phyloP scores from a whole-genome alignment of 2,113 vertebrate genomes.

The Ursus arctos region DNA sequence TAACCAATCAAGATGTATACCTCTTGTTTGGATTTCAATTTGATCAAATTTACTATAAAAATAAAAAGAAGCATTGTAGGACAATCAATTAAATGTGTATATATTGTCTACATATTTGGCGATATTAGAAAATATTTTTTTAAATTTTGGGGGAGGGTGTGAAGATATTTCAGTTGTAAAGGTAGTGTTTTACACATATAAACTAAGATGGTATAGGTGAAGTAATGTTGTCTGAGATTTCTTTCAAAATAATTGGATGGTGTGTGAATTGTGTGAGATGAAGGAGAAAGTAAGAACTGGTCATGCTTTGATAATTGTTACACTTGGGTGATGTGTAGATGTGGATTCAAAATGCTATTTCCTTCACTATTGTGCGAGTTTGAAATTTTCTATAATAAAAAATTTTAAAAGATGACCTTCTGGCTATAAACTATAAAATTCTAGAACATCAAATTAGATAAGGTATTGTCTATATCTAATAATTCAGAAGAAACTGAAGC shows the following conservation, averaged over 20 bases:
- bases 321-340: not conserved
- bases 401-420: not conserved
- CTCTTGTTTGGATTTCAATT: not conserved
- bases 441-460: not conserved
- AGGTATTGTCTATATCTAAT: not conserved
- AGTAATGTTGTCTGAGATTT: not conserved
- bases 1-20: not conserved
- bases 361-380: not conserved
- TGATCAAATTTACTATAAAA: not conserved
- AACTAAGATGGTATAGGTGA: not conserved
- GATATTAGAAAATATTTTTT: not conserved
- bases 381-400: not conserved
- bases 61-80: not conserved
- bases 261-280: not conserved
- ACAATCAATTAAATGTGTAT: not conserved
- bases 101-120: not conserved
- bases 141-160: not conserved
- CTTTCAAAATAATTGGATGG: not conserved
- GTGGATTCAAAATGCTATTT: not conserved
- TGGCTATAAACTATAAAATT: not conserved
- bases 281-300: not conserved
- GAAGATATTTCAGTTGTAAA: not conserved
- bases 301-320: not conserved
- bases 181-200: not conserved
- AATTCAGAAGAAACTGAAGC: not conserved